Evolutionary conservation across 2,888 invertebrate genomes (phyloP).

Genomic region (Cantharis rustica): DNA sequence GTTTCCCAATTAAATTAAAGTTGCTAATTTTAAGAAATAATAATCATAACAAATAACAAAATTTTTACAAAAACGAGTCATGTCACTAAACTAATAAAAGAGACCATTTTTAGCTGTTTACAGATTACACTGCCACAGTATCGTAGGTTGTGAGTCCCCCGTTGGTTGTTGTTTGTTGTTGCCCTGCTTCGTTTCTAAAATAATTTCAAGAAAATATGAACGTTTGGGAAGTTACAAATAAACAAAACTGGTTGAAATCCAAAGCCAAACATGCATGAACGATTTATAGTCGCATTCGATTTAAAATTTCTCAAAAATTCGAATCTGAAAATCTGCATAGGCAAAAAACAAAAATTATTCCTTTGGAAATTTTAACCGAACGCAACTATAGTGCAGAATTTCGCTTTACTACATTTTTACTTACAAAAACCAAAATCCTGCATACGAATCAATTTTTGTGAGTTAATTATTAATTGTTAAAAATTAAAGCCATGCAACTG

Average conservation of each 20-base stretch:
- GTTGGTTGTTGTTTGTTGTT: conserved; percentile 65
- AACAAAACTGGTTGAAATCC: background rate
- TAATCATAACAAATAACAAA: conserved; percentile 10
- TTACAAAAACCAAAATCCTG: background rate
- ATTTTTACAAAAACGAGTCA: conserved; percentile 1
- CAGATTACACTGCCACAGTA: conserved; percentile 98
- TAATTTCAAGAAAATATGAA: conserved; percentile 13
- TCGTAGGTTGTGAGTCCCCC: conserved; percentile 97
- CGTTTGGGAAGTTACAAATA: background rate
- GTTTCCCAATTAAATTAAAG: background rate
- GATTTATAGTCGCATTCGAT: background rate
- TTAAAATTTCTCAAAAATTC: no score
- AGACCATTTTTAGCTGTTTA: conserved; percentile 57
- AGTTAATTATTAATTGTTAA: background rate
- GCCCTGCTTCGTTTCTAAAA: conserved; percentile 87
- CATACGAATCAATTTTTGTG: background rate
- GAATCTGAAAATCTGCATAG: no score
- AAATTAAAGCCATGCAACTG: conserved; percentile 24
- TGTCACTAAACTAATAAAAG: conserved; percentile 7
- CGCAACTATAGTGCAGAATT: background rate
- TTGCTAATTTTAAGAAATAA: conserved; percentile 4
- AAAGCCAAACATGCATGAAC: background rate
- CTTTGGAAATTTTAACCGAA: no score
- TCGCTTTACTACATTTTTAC: background rate
- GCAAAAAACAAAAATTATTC: no score